Percentiles rank a stretch among this genome's conserved stretches.
Conservation (phyloP, 2,888 invertebrate species). For the Trisateles emortualis region DNA sequence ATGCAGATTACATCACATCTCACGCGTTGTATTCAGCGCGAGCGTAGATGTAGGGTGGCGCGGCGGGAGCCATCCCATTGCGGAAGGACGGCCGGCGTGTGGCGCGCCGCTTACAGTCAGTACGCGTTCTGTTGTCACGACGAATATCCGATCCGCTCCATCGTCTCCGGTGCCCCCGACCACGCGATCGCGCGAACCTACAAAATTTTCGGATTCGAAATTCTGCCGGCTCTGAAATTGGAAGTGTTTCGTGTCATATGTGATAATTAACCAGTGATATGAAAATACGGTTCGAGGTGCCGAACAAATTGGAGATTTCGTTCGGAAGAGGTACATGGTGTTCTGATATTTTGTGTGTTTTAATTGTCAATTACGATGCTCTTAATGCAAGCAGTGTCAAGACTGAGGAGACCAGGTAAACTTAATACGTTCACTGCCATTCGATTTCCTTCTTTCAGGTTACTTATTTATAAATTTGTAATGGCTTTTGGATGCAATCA, state of each 20-base stretch:
- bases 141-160: conserved; percentile 73
- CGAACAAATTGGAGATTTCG: conserved; percentile 83
- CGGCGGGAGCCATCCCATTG: conserved; percentile 82
- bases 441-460: conserved; percentile 17
- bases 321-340: conserved; percentile 75
- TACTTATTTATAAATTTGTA: conserved; percentile 13
- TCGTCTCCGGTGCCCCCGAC: conserved; percentile 47
- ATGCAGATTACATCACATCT: conserved; percentile 80
- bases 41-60: conserved; percentile 77
- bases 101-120: conserved; percentile 49
- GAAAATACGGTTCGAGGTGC: conserved; percentile 84
- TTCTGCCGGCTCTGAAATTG: conserved; percentile 49
- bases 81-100: conserved; percentile 68
- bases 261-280: conserved; percentile 69
- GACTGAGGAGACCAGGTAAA: conserved; percentile 42
- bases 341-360: conserved; percentile 53
- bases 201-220: conserved; percentile 42
- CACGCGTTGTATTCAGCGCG: conserved; percentile 56
- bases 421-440: conserved; percentile 14
- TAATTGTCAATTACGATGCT: conserved; percentile 34
- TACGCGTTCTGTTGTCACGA: conserved; percentile 75
- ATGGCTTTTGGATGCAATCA: background rate
- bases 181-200: conserved; percentile 49
- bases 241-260: conserved; percentile 55
- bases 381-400: conserved; percentile 41